Conservation (phyloP, 2,888 invertebrate genomes). For the Hydroisotoma schaefferi region DNA sequence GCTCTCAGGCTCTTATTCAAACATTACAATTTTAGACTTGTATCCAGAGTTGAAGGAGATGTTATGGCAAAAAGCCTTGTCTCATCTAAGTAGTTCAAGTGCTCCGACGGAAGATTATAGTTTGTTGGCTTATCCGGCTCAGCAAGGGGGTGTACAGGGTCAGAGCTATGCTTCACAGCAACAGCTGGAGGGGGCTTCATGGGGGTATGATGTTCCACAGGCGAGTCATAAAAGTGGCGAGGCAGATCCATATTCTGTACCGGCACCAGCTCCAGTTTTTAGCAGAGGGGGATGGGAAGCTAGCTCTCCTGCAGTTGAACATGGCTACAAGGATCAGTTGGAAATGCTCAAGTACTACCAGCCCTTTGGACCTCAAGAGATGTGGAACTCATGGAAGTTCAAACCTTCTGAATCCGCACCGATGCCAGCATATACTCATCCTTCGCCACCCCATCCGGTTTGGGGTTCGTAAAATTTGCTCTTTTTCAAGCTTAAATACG, state of each 20-base stretch:
- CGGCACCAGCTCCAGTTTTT: neutral
- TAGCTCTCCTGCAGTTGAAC: neutral
- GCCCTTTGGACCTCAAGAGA: constrained; percentile 8
- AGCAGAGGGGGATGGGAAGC: neutral
- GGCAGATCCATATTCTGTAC: neutral
- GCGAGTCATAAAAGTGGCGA: neutral
- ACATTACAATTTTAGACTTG: constrained; percentile 8
- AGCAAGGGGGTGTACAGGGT: neutral
- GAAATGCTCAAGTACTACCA: constrained; percentile 9
- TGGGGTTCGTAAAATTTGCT: constrained; percentile 3
- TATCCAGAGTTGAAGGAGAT: constrained; percentile 11
- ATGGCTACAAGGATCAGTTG: neutral
- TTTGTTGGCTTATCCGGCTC: neutral
- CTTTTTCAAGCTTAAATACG: neutral
- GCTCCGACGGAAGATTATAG: neutral
- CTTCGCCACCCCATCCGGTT: neutral
- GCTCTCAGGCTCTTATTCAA: neutral
- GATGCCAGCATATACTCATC: neutral
- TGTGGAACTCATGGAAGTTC: constrained; percentile 1
- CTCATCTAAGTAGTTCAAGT: neutral
- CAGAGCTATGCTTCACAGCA: neutral
- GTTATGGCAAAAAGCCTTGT: constrained; percentile 4
- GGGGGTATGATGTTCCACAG: no score
- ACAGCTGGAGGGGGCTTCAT: neutral
- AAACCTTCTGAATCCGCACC: neutral